Evolutionary conservation across 2,797 vertebrate genomes (phyloP), one percentile per base, ranked within the genome.

Genomic region (Lacerta viridis): DNA sequence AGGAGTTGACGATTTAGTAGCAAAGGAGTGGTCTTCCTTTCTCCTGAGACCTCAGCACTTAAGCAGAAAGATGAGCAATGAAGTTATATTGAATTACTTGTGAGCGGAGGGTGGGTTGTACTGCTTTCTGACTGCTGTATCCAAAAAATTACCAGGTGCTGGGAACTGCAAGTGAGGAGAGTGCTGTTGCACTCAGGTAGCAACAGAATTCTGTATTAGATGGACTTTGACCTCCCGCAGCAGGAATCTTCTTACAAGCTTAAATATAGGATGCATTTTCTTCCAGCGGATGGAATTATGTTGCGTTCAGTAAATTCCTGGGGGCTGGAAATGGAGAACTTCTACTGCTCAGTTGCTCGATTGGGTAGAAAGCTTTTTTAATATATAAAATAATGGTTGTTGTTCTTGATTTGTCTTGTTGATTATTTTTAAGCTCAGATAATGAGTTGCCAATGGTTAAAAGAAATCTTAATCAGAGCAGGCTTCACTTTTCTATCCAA

Each of bases 391-490:
- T 1, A 18, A 8, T n/a, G 66, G 66, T 29, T 80, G 7, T 5
- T 43, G 25, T 43, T 9, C 13, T 4, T 85, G 83, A 76, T 81
- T 85, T 82, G 5, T 66, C 71, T 79, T 88, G 29, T 39, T 36
- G 78, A 81, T 85, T 85, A 81, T 85, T 80, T 88, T 50, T 75
- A 33, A 46, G 29, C 27, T 68, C 29, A 6, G 50, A 61, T 84
- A 59, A 84, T 81, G 27, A 74, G 15, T 61, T 17, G 43, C 33
- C n/a, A 71, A 11, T 87, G 25, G 71, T 87, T 5, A n/a, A 72
- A 87, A 85, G 41, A 43, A 77, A 77, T 85, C 50, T 13, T 33
- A 7, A 25, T 59, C 27, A 29, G 23, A 55, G 7, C 46, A n/a
- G 11, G 69, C 3, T 72, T 83, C 9, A 27, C 75, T 80, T 64